A percentile compares a stretch with the other conserved stretches of the same genome.
phyloP scores from a whole-genome alignment of 1,140 invertebrate genomes.

The Contarinia nasturtii region DNA sequence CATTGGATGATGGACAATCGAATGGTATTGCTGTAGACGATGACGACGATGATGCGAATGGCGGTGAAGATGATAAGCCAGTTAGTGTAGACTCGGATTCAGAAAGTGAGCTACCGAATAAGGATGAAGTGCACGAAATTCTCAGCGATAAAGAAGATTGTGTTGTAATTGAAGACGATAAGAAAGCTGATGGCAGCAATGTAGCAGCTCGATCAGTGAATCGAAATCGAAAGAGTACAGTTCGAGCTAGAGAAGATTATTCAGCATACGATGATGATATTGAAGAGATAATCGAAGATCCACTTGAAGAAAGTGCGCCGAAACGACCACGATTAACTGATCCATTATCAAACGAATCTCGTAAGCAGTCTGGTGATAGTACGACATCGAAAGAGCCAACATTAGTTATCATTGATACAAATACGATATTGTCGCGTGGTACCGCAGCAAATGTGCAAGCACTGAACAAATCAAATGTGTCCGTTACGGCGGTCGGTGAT shows the following conservation, averaged over 20 bases:
- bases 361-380: constrained; percentile 22
- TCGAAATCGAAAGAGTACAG: constrained; percentile 15
- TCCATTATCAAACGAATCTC: neutral
- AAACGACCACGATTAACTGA: constrained; percentile 12
- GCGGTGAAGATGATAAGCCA: constrained; percentile 8
- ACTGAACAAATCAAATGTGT: neutral
- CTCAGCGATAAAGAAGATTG: constrained; percentile 26
- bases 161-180: constrained; percentile 38
- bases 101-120: constrained; percentile 3
- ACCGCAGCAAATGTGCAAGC: neutral
- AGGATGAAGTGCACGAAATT: constrained; percentile 7
- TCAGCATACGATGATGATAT: constrained; percentile 34
- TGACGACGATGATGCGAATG: too few species aligned
- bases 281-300: constrained; percentile 49
- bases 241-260: constrained; percentile 3
- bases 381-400: constrained; percentile 47
- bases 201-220: constrained; percentile 27
- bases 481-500: neutral
- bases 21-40: too few species aligned
- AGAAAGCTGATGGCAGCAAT: constrained; percentile 33
- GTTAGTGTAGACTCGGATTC: constrained; percentile 11
- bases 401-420: constrained; percentile 59
- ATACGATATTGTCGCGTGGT: constrained; percentile 36
- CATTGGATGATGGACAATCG: neutral
- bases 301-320: constrained; percentile 32